Evolutionary conservation across 2,113 vertebrate species (phyloP).

Genomic region (Phalacrocorax brasilianus): DNA sequence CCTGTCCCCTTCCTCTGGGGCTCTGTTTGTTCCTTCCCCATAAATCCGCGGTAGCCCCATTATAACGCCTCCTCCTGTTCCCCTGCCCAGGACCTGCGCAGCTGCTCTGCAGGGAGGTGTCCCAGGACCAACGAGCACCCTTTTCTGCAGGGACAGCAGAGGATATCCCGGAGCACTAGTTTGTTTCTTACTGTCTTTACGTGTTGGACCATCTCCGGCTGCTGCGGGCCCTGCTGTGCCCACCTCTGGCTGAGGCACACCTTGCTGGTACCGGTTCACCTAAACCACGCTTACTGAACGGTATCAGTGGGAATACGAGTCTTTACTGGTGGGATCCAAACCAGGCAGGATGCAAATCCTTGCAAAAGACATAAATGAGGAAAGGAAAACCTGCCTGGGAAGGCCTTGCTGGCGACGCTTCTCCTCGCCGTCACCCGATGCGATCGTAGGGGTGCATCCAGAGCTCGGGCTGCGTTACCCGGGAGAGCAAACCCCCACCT

Average conservation of each 20-base stretch:
- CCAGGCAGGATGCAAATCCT: not conserved
- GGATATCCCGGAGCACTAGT: not conserved
- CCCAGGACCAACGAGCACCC: not conserved
- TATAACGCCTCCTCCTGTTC: accelerated
- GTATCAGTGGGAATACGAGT: accelerated
- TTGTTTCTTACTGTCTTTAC: accelerated
- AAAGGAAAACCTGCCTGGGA: not conserved
- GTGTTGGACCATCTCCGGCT: not conserved
- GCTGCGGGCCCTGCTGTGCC: accelerated
- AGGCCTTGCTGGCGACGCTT: not conserved
- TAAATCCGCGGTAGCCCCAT: accelerated
- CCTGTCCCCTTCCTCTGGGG: not conserved
- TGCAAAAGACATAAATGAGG: not conserved
- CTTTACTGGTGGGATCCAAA: not conserved
- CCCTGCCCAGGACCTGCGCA: not conserved
- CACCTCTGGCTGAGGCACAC: not conserved
- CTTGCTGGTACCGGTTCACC: not conserved
- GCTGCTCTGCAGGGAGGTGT: not conserved
- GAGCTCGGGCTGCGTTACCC: not conserved
- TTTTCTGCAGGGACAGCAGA: not conserved
- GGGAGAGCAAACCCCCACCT: not conserved
- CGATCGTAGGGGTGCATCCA: not conserved
- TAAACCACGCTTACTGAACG: accelerated
- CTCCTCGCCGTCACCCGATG: not conserved
- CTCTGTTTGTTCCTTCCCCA: not conserved